Percentiles rank a stretch among this genome's conserved stretches.
These are phyloP conservation scores for Lagocephalus sceleratus DNA, from an alignment of 2,797 vertebrate genomes.

Conservation along the genomic window DNA sequence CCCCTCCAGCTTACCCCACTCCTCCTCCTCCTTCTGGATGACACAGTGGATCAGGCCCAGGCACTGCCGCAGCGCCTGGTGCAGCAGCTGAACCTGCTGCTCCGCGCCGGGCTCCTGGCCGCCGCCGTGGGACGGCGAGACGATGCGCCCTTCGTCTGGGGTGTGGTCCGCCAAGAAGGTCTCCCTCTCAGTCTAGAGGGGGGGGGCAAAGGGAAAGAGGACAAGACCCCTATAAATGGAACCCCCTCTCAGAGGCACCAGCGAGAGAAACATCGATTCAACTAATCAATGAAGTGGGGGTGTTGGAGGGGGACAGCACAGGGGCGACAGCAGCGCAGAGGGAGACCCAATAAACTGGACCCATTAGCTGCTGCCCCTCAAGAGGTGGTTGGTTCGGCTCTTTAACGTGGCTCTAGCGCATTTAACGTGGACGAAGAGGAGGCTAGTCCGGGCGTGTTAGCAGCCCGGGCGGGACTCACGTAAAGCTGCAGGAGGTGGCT, in stretches of 20 bases:
- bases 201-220: not conserved
- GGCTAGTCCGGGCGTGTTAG: not conserved
- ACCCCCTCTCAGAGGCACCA: slow-evolving; percentile 8
- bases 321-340: slow-evolving; percentile 2
- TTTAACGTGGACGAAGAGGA: not conserved
- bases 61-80: slow-evolving; percentile 71
- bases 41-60: slow-evolving; percentile 71
- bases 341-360: slow-evolving; percentile 47
- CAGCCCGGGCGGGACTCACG: slow-evolving; percentile 58
- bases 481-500: slow-evolving; percentile 68
- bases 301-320: slow-evolving; percentile 14
- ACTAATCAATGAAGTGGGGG: slow-evolving; percentile 30
- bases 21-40: slow-evolving; percentile 71
- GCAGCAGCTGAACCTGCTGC: slow-evolving; percentile 68
- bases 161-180: slow-evolving; percentile 58
- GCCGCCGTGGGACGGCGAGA: slow-evolving; percentile 46
- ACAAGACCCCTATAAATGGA: too few species aligned
- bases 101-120: slow-evolving; percentile 50
- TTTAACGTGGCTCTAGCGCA: too few species aligned
- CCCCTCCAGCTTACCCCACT: slow-evolving; percentile 67
- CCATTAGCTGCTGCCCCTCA: slow-evolving; percentile 40
- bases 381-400: too few species aligned
- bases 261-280: slow-evolving; percentile 15
- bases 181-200: slow-evolving; percentile 70
- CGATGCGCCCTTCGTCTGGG: slow-evolving; percentile 60